A percentile compares a stretch with the other conserved stretches of the same genome.
phyloP scores from a whole-genome alignment of 1,140 invertebrate species.

The Aricia agestis region DNA sequence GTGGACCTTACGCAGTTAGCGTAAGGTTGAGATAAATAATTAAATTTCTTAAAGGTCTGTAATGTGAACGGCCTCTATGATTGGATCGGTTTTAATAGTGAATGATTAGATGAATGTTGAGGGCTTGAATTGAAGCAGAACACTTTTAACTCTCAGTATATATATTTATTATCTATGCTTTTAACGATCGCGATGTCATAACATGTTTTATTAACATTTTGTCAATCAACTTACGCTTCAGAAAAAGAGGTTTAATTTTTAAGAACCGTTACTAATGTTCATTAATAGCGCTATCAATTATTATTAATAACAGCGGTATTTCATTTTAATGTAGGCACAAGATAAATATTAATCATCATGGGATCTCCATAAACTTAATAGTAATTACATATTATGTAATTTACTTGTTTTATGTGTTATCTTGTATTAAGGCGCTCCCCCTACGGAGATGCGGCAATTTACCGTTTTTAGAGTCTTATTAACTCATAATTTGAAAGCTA shows the following conservation, averaged over 20 bases:
- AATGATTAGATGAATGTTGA: slow-evolving; percentile 33
- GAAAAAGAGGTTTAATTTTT: background rate
- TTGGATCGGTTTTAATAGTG: slow-evolving; percentile 20
- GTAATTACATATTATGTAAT: no score
- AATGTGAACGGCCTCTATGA: slow-evolving; percentile 58
- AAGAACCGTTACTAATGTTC: background rate
- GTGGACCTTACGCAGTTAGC: background rate
- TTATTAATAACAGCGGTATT: background rate
- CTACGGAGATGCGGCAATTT: no score
- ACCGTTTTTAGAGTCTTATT: no score
- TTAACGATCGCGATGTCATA: background rate
- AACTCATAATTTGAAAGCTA: no score
- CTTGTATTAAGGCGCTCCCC: no score
- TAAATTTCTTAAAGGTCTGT: background rate
- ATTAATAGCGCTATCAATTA: background rate
- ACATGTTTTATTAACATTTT: background rate
- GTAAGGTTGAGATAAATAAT: background rate
- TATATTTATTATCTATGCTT: no score
- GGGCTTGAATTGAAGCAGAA: no score
- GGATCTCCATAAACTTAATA: no score
- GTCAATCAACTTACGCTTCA: background rate
- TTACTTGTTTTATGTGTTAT: no score
- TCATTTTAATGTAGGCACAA: no score
- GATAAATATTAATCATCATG: no score
- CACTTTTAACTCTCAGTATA: no score